Evolutionary conservation across 2,888 invertebrate species (phyloP), one percentile per base, ranked within the genome.

Genomic region (Coelopa pilipes): DNA sequence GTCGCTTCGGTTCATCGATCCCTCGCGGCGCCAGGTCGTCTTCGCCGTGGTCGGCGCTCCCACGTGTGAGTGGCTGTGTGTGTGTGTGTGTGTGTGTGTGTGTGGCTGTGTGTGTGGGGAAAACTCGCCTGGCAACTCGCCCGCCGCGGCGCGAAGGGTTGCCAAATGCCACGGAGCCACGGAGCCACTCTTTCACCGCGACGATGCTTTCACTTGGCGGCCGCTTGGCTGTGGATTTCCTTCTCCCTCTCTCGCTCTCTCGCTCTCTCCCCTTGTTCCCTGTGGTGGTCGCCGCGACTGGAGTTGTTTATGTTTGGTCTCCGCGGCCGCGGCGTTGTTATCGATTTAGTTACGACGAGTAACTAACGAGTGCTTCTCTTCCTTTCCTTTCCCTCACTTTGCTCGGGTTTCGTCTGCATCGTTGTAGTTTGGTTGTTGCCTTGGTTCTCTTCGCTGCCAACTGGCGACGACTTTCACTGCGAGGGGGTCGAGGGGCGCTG

Each of bases 181-280:
- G 21, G 15, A 66, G 24, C 66, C 21, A 50, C 34, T 62, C 24
- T 19, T 62, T 62, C 12, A 62, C 34, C 60, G 15, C 34, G 34
- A 34, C 34, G 19, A 59, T 59, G 59, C 71, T 71, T 71, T 71
- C 71, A 71, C 71, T 71, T 71, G 45, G 45, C n/a, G n/a, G n/a
- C n/a, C n/a, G n/a, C n/a, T n/a, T n/a, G n/a, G n/a, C n/a, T n/a
- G n/a, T n/a, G n/a, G n/a, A n/a, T n/a, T n/a, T n/a, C 34, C 34
- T 34, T 34, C 34, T 34, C 34, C 7, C 34, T 34, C 34, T 2
- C 2, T 34, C 34, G 2, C 34, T 34, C 34, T 34, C 34, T 34
- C 34, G 2, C 34, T 34, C 34, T 34, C 7, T 34, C 7, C 34
- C 7, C 34, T 34, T 34, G 2, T 7, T 34, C 34, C 7, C 34